phyloP scores from a whole-genome alignment of 2,888 invertebrate species.

The Halictus ligatus region DNA sequence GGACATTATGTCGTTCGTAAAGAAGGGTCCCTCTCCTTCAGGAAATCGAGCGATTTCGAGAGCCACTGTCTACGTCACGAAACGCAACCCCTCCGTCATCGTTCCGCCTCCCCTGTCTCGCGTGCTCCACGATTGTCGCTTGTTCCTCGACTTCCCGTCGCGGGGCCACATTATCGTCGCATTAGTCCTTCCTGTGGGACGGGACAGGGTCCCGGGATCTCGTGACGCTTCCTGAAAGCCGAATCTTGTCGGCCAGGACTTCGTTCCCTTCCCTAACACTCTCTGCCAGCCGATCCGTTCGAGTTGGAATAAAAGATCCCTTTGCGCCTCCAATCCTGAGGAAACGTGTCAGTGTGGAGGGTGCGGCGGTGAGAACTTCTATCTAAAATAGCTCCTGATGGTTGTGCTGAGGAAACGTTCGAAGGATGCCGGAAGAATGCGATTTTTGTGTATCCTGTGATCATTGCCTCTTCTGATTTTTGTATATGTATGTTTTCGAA shows the following conservation, averaged over 20 bases:
- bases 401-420: too few species aligned
- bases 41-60: slow-evolving; percentile 3
- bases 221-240: slow-evolving; percentile 56
- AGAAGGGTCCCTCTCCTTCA: not conserved
- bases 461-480: too few species aligned
- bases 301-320: not conserved
- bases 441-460: too few species aligned
- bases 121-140: not conserved
- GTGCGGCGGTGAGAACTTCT: too few species aligned
- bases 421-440: too few species aligned
- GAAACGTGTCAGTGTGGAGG: too few species aligned
- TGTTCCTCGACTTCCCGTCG: slow-evolving; percentile 40
- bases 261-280: not conserved
- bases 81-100: not conserved
- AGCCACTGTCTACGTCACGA: not conserved
- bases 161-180: slow-evolving; percentile 39
- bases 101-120: not conserved
- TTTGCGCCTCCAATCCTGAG: not conserved
- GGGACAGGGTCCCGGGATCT: not conserved
- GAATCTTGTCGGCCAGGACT: slow-evolving; percentile 49
- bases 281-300: not conserved
- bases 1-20: slow-evolving; percentile 5
- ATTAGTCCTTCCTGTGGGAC: slow-evolving; percentile 36
- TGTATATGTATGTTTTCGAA: too few species aligned
- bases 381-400: too few species aligned